Evolutionary conservation across 2,888 invertebrate genomes (phyloP).

Genomic region (Acholoe squamosa): DNA sequence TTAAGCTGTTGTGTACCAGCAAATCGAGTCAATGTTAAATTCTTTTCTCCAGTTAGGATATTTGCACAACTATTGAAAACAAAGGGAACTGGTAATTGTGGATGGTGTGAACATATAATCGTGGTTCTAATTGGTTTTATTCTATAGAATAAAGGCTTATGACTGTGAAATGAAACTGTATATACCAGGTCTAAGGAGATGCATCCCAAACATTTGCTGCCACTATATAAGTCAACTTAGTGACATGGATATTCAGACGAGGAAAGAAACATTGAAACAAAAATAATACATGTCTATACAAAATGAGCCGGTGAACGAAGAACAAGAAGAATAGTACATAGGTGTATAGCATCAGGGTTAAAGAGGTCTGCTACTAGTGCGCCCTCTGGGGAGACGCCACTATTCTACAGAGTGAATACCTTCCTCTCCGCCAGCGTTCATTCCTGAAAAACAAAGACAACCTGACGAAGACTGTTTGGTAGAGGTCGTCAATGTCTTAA

Average conservation of each 20-base stretch:
- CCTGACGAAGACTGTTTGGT: slow-evolving; percentile 23
- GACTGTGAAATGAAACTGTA: not conserved
- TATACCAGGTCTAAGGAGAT: not conserved
- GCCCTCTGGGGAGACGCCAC: slow-evolving; percentile 16
- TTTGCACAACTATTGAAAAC: not conserved
- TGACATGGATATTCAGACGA: not conserved
- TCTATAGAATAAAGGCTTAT: not conserved
- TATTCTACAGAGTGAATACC: slow-evolving; percentile 39
- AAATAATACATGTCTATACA: slow-evolving; percentile 19
- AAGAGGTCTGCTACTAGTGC: slow-evolving; percentile 8
- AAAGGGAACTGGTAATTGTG: not conserved
- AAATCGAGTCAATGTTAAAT: too few relatives aligned
- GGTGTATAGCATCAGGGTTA: slow-evolving; percentile 21
- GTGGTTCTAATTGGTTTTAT: not conserved
- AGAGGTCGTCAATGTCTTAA: too few relatives aligned
- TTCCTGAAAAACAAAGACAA: slow-evolving; percentile 56
- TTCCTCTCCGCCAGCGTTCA: slow-evolving; percentile 29
- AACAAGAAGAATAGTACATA: slow-evolving; percentile 20
- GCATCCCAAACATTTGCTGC: not conserved
- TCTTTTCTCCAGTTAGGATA: too few relatives aligned
- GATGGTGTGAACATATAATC: not conserved
- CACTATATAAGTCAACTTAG: not conserved
- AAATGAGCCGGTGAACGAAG: slow-evolving; percentile 31
- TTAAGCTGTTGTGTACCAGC: too few relatives aligned
- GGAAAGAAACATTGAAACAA: slow-evolving; percentile 18